phyloP scores from a whole-genome alignment of 2,888 invertebrate genomes.

The Cataglyphis albicans region DNA sequence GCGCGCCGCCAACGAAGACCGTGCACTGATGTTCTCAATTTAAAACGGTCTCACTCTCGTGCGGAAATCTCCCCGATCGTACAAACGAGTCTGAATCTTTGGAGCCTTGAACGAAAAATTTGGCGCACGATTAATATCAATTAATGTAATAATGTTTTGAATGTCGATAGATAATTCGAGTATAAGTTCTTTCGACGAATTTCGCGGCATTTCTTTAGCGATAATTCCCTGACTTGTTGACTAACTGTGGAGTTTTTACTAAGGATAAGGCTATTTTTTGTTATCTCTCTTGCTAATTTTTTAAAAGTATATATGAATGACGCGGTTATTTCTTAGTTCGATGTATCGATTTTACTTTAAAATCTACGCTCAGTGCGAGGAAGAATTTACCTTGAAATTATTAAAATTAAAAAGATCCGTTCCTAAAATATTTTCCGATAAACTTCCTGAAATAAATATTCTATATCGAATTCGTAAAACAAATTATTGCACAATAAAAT shows the following conservation, averaged over 20 bases:
- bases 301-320: background rate
- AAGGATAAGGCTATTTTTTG: background rate
- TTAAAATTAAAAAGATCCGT: background rate
- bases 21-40: slow-evolving; percentile 23
- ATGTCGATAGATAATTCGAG: background rate
- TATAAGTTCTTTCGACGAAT: background rate
- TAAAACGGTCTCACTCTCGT: slow-evolving; percentile 11
- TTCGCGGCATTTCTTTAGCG: background rate
- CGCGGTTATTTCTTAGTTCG: background rate
- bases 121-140: background rate
- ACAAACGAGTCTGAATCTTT: background rate
- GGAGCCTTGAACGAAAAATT: background rate
- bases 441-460: background rate
- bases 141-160: background rate
- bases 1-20: slow-evolving; percentile 7
- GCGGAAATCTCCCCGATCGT: slow-evolving; percentile 6
- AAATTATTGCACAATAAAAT: slow-evolving; percentile 30
- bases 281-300: background rate
- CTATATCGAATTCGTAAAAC: background rate
- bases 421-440: background rate
- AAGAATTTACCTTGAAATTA: background rate
- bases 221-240: background rate
- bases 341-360: background rate
- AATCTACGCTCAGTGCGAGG: background rate
- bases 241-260: background rate